phyloP scores from a whole-genome alignment of 2,113 vertebrate genomes.

The Plecturocebus donacophilus region DNA sequence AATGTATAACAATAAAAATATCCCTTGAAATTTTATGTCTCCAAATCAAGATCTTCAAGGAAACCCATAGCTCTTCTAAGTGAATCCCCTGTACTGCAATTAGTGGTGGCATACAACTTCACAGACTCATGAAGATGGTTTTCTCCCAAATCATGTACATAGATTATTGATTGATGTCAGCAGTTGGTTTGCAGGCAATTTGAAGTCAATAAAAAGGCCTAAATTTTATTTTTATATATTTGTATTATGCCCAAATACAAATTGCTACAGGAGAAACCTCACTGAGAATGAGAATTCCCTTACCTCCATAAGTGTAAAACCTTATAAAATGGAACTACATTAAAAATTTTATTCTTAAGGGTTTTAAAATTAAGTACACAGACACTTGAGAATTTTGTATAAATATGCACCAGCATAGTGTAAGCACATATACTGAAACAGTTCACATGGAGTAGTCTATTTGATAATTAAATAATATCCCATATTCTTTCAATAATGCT shows the following conservation, averaged over 20 bases:
- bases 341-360: constrained; percentile 30
- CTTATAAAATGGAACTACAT: constrained; percentile 37
- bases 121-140: not conserved
- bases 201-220: not conserved
- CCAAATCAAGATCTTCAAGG: constrained; percentile 62
- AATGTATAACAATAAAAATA: not conserved
- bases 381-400: not conserved
- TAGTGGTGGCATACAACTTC: constrained; percentile 18
- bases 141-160: not conserved
- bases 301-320: constrained; percentile 30
- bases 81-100: not conserved
- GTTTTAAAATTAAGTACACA: constrained; percentile 30
- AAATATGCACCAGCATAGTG: constrained; percentile 35
- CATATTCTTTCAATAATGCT: constrained; percentile 21
- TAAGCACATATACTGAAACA: constrained; percentile 39
- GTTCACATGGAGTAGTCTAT: not conserved
- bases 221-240: not conserved
- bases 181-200: not conserved
- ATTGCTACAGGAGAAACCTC: not conserved
- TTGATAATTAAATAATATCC: constrained; percentile 1
- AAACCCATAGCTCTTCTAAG: constrained; percentile 24
- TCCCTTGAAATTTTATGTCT: constrained; percentile 41
- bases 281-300: constrained; percentile 13
- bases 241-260: not conserved
- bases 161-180: not conserved